Base-by-base conservation (phyloP, 53 echinoderm and acorn worm species). In the Echinarachnius parma region DNA sequence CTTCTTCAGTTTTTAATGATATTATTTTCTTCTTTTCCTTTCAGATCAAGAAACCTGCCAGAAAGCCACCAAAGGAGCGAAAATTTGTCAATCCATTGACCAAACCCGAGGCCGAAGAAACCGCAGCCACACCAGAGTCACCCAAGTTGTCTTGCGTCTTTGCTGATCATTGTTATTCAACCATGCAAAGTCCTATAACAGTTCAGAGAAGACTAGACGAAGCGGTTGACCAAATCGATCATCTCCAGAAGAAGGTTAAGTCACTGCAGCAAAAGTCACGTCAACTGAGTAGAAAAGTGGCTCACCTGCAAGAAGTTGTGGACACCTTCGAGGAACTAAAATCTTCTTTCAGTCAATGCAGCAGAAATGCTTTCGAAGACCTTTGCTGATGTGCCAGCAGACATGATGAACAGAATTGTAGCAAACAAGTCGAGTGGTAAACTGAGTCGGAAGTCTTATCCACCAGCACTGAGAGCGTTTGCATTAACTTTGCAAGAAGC, bases 401-500 rank as follows among this genome's bases (percentile, higher is more conserved):
- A 48, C 10, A 3, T 86, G 30, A 77, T 77, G 53, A 68, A 58
- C 48, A 59, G 82, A 27, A 52, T 71, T 30, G 36, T 65, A 15
- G 65, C 58, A 21, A 64, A 35, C 4, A 81, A 66, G 21, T 7
- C n/a, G 0, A 37, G 31, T 14, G 72, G 72, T 2, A 78, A 71
- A n/a, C 10, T 29, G 3, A 26, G 0, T 3, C 14, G 57, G 0
- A 47, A 61, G n/a, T 11, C 19, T 1, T 83, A 83, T 31, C 62
- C 79, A 3, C 79, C 83, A 39, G 52, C 10, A 5, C 60, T 79
- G n/a, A 19, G 46, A 15, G 58, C 83, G 11, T 83, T 88, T 79
- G 88, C 88, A n/a, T n/a, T 79, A 7, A 87, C 83, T 22, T 42
- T 88, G 52, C 57, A 83, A 3, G 31, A 58, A 25, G 49, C 39